Conservation (phyloP, 2,797 vertebrate genomes). For the Cyprinodon diabolis region DNA sequence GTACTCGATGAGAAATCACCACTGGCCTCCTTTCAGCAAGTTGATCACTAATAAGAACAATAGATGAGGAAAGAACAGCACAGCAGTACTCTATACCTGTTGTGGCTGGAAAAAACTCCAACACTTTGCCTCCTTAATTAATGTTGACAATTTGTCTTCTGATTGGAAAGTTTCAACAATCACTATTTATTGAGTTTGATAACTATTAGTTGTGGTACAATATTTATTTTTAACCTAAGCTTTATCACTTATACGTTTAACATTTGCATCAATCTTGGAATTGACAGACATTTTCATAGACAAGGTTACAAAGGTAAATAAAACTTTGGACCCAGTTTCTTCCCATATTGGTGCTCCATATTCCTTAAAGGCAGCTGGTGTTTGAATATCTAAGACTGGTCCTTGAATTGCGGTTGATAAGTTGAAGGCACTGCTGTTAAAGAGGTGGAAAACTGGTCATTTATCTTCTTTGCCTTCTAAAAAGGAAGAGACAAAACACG, state of each 20-base stretch:
- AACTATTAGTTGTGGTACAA: no score
- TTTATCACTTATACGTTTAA: not conserved
- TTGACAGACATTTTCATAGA: not conserved
- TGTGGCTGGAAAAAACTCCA: not conserved
- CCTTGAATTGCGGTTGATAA: conserved; percentile 27
- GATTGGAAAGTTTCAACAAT: not conserved
- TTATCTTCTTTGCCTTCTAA: conserved; percentile 59
- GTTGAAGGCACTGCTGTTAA: conserved; percentile 57
- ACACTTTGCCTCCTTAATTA: not conserved
- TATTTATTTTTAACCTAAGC: not conserved
- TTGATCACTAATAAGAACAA: not conserved
- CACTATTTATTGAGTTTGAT: not conserved
- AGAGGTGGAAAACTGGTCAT: not conserved
- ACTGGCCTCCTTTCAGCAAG: not conserved
- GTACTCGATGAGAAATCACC: no score
- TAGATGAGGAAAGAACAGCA: not conserved
- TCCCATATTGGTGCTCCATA: conserved; percentile 8
- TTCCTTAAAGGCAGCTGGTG: conserved; percentile 43
- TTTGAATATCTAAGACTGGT: conserved; percentile 25
- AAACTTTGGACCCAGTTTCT: not conserved
- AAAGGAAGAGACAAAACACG: conserved; percentile 11
- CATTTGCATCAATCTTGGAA: not conserved
- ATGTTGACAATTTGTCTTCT: not conserved
- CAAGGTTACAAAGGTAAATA: not conserved
- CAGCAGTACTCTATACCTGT: not conserved